Base-by-base conservation (phyloP, 2,888 invertebrate genomes). In the Clepsis dumicolana region DNA sequence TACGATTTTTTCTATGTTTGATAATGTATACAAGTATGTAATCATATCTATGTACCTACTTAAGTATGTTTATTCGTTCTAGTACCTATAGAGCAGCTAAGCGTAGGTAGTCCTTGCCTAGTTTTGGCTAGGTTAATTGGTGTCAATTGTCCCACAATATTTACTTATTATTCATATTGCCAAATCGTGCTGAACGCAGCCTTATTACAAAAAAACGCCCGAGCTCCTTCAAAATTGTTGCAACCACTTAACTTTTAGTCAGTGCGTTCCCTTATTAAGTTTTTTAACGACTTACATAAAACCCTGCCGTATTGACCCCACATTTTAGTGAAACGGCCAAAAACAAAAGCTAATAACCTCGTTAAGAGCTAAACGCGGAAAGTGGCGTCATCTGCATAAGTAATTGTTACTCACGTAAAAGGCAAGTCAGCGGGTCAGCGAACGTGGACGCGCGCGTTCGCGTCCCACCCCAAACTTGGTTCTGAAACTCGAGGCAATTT, bases 341-440 rank as follows among this genome's bases (percentile, higher is more conserved):
- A 72, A 77, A 78, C 77, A 78, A 77, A 77, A 76, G 79, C 74
- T 77, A 80, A 81, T 80, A 77, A 79, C 77, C 72, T 80, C 76
- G 74, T 80, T 77, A 77, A 68, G 71, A 71, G 71, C 67, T 67
- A 64, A 76, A 75, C 65, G 75, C 72, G 74, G 71, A 74, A 78
- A 80, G 78, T 74, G 76, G 73, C 78, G 75, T 74, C 80, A 79
- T 83, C 81, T 82, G 80, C 84, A 84, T 84, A 82, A 84, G 80
- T 83, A 81, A 84, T 83, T 83, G 77, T 79, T 75, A 75, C 70
- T 72, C 72, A 73, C 74, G 70, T 73, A 77, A 80, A 79, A 73
- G 68, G 67, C 71, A 71, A 64, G 65, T 66, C 57, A 52, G 54
- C 50, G 25, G 48, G 62, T 57, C 64, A 65, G 53, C 41, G 70